phyloP scores from a whole-genome alignment of 2,888 invertebrate species.

The Xestia ashworthii region DNA sequence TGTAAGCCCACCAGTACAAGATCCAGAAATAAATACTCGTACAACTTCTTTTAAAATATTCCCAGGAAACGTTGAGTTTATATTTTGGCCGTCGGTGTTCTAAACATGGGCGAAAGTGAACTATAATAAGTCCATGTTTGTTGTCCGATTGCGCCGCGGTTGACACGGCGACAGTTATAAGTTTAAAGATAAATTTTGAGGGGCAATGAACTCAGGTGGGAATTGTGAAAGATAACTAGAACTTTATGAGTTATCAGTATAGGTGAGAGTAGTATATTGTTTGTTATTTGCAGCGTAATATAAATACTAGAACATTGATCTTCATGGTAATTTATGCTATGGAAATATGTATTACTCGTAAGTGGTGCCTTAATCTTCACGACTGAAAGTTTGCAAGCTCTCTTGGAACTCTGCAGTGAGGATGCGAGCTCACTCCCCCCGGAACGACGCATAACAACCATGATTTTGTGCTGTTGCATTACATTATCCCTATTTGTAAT shows the following conservation, averaged over 20 bases:
- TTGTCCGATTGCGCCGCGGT: slow-evolving; percentile 76
- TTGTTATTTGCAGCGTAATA: slow-evolving; percentile 19
- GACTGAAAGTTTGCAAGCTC: slow-evolving; percentile 20
- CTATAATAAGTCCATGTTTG: slow-evolving; percentile 77
- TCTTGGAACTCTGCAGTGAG: slow-evolving; percentile 19
- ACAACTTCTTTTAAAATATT: slow-evolving; percentile 72
- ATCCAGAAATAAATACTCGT: slow-evolving; percentile 21
- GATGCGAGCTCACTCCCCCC: slow-evolving; percentile 45
- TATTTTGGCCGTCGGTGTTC: slow-evolving; percentile 73
- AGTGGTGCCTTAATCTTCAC: slow-evolving; percentile 25
- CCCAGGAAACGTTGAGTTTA: slow-evolving; percentile 80
- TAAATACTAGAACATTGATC: slow-evolving; percentile 1
- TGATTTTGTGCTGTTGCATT: slow-evolving; percentile 48
- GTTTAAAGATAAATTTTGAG: slow-evolving; percentile 75
- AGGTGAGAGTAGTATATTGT: background rate
- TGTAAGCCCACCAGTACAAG: background rate
- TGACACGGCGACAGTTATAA: slow-evolving; percentile 81
- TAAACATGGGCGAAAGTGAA: slow-evolving; percentile 77
- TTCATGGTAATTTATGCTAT: slow-evolving; percentile 28
- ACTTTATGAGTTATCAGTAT: slow-evolving; percentile 17
- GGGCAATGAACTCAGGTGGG: slow-evolving; percentile 76
- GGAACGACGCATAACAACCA: slow-evolving; percentile 59
- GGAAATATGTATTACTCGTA: slow-evolving; percentile 18
- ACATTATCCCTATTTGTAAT: slow-evolving; percentile 65
- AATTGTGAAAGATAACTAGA: slow-evolving; percentile 52